phyloP scores from a whole-genome alignment of 2,797 vertebrate genomes.

The Coracias cyanogaster region DNA sequence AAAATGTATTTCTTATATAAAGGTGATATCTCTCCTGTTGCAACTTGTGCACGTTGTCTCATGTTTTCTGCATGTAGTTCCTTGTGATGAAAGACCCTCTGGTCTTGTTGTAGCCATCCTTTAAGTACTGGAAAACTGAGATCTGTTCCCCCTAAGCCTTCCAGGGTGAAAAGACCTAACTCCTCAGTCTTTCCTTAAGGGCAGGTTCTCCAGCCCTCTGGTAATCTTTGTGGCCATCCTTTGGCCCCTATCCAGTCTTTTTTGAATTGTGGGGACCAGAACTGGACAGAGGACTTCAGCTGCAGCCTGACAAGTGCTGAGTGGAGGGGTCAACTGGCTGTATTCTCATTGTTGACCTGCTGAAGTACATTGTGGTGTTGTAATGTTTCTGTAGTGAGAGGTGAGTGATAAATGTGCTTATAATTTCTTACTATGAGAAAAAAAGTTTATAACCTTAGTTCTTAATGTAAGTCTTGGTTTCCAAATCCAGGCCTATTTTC shows the following conservation, averaged over 20 bases:
- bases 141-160: neutral
- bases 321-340: accelerated
- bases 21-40: neutral
- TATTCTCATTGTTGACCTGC: neutral
- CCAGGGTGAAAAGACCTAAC: neutral
- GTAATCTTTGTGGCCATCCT: neutral
- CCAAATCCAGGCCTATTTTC: neutral
- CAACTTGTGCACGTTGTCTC: neutral
- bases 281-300: neutral
- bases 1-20: neutral
- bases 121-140: neutral
- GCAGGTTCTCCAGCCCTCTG: neutral
- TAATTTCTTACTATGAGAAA: neutral
- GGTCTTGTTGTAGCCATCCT: neutral
- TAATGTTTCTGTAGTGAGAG: neutral
- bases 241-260: neutral
- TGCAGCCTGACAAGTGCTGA: neutral
- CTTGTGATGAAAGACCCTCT: neutral
- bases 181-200: neutral
- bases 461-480: neutral
- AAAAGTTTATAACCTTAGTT: neutral
- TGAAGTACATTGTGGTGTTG: neutral
- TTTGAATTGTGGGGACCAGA: neutral
- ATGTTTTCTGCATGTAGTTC: neutral
- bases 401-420: neutral